Conservation (phyloP, 2,113 vertebrate species). For the Bujurquina vittata region DNA sequence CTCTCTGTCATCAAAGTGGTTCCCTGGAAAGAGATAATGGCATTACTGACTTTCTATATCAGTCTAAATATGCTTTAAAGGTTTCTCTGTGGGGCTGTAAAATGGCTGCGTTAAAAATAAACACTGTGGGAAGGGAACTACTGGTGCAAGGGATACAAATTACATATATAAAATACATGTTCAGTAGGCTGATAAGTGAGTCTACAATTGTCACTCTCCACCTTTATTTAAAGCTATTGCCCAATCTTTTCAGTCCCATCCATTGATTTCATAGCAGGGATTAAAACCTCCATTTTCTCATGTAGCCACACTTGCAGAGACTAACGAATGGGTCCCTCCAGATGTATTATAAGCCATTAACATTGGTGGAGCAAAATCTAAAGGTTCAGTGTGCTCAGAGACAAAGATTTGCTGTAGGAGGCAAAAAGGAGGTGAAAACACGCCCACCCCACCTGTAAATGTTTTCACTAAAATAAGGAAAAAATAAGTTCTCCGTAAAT, state of each 20-base stretch:
- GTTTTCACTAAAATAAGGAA: conserved; percentile 10
- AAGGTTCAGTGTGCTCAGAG: not conserved
- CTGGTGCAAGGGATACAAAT: not conserved
- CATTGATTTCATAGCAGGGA: not conserved
- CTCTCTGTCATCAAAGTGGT: conserved; percentile 77
- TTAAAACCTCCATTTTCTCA: not conserved
- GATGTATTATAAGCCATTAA: not conserved
- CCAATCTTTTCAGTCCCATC: not conserved
- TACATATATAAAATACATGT: not conserved
- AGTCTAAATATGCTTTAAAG: not conserved
- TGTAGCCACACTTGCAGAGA: not conserved
- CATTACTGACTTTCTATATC: conserved; percentile 2
- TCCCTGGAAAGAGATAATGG: conserved; percentile 48
- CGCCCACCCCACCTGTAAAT: not conserved
- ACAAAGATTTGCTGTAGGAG: not conserved
- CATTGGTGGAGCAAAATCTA: not conserved
- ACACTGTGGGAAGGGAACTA: not conserved
- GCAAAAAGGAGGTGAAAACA: not conserved
- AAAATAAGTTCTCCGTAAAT: not conserved
- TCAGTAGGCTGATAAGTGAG: not conserved
- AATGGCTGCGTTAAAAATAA: not conserved
- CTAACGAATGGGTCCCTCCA: not conserved
- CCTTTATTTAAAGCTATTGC: not conserved
- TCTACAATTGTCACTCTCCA: not conserved
- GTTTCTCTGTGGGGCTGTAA: not conserved